Evolutionary conservation across 2,113 vertebrate species (phyloP), one percentile per base, ranked within the genome.

Genomic region (Copsychus sechellarum): DNA sequence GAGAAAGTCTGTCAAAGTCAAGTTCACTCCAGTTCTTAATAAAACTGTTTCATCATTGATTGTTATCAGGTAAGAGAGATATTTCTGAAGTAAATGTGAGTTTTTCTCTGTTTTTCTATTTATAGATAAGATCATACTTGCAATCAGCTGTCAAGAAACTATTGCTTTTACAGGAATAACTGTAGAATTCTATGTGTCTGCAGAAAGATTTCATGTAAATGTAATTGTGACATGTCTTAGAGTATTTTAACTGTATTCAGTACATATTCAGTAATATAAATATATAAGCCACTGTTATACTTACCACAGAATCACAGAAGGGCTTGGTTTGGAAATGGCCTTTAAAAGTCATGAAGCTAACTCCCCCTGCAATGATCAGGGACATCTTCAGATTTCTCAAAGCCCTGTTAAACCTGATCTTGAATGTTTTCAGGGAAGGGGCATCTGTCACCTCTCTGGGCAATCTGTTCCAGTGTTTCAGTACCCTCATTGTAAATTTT

Each of bases 41-140:
- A 98, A 98, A 98, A 99, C 98, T 20, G 98, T 99, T 74, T 98
- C 99, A 85, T 99, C 99, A 8, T 97, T 99, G 74, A 98, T 99
- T 89, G 97, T 99, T 81, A 97, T 99, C 98, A 98, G 99, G 99
- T 99, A 98, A 36, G 98, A 98, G 98, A 97, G 29, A 64, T 76
- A 24, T 67, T 78, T 90, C 24, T 17, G 6, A 88, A 87, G 47
- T 42, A 9, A 71, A 5, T 66, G 25, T 73, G 66, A 38, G 5
- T 26, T 61, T 81, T 83, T 66, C 14, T 45, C 23, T 60, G 7
- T 5, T 92, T 81, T 66, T 64, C 36, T 74, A 0, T 80, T 86
- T 69, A 17, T 60, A 2, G 42, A 0, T 31, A 38, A 51, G 29
- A 26, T 45, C 25, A 21, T 69, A n/a, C 12, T 43, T 82, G 23